phyloP scores from a whole-genome alignment of 2,113 vertebrate species.

The Tapirus terrestris region DNA sequence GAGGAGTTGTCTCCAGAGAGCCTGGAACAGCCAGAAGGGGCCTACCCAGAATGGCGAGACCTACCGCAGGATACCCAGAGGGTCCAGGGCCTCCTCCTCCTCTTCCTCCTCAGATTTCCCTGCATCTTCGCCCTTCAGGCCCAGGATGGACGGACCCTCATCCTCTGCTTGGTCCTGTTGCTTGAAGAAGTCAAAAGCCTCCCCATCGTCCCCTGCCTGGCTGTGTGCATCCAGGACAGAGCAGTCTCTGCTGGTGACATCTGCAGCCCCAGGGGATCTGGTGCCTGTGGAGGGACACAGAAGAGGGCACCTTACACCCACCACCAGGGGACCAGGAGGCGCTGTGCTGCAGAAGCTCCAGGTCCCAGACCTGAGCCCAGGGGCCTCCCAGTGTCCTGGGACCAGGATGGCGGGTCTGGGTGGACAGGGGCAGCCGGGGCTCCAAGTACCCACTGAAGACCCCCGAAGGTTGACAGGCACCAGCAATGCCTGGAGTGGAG shows the following conservation, averaged over 20 bases:
- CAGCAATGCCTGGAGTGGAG: no score
- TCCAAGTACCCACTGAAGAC: not conserved
- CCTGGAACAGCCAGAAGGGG: not conserved
- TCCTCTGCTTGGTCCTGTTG: constrained; percentile 78
- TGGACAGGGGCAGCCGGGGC: not conserved
- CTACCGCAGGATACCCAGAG: constrained; percentile 91
- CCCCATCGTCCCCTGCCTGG: constrained; percentile 75
- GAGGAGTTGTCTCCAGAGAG: not conserved
- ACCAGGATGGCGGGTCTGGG: not conserved
- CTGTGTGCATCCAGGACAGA: constrained; percentile 78
- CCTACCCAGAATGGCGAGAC: not conserved
- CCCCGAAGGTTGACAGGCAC: fast-evolving
- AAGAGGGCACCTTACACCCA: not conserved
- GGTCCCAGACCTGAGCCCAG: not conserved
- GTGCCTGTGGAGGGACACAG: constrained; percentile 84
- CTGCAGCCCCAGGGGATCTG: constrained; percentile 75
- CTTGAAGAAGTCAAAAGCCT: constrained; percentile 89
- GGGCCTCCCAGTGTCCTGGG: not conserved
- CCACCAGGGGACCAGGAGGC: fast-evolving
- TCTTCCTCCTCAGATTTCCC: constrained; percentile 70
- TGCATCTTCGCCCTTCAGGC: not conserved
- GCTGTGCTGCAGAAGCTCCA: fast-evolving
- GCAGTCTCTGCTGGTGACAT: constrained; percentile 80
- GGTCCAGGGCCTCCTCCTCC: constrained; percentile 87
- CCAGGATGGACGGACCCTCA: constrained; percentile 35